phyloP scores from a whole-genome alignment of 1,140 invertebrate genomes.

The Arion vulgaris region DNA sequence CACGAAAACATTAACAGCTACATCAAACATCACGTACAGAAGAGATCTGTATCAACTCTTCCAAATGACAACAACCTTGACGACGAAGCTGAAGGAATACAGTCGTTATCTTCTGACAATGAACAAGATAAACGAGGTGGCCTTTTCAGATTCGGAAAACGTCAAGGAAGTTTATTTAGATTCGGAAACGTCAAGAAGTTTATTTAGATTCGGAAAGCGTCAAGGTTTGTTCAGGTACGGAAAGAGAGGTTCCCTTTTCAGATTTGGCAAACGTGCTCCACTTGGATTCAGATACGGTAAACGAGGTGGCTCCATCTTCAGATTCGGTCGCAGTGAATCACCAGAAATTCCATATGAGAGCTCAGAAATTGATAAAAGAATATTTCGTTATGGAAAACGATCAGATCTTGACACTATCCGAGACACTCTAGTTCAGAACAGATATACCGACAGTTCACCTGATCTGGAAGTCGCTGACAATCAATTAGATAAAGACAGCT shows the following conservation, averaged over 20 bases:
- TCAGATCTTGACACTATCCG: constrained; percentile 10
- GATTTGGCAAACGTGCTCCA: constrained; percentile 43
- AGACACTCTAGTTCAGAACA: neutral
- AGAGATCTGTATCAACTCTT: too few relatives aligned
- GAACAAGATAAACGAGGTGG: neutral
- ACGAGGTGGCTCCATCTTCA: constrained; percentile 36
- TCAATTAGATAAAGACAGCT: neutral
- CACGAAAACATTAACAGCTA: too few relatives aligned
- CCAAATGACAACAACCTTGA: neutral
- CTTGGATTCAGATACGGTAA: constrained; percentile 45
- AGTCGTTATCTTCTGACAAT: neutral
- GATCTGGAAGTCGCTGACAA: neutral
- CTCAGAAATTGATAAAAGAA: neutral
- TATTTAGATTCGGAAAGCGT: constrained; percentile 48
- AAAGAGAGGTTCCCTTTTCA: constrained; percentile 40
- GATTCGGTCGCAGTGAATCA: constrained; percentile 37
- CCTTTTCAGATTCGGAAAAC: constrained; percentile 13
- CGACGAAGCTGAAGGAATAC: neutral
- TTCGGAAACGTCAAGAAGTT: too few relatives aligned
- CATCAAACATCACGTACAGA: too few relatives aligned
- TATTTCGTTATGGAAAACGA: constrained; percentile 10
- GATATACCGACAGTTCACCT: too few relatives aligned
- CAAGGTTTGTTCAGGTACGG: constrained; percentile 45
- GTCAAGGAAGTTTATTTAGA: too few relatives aligned
- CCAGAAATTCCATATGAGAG: neutral